Conservation (phyloP, 2,888 invertebrate species). For the Stenodema calcarata region DNA sequence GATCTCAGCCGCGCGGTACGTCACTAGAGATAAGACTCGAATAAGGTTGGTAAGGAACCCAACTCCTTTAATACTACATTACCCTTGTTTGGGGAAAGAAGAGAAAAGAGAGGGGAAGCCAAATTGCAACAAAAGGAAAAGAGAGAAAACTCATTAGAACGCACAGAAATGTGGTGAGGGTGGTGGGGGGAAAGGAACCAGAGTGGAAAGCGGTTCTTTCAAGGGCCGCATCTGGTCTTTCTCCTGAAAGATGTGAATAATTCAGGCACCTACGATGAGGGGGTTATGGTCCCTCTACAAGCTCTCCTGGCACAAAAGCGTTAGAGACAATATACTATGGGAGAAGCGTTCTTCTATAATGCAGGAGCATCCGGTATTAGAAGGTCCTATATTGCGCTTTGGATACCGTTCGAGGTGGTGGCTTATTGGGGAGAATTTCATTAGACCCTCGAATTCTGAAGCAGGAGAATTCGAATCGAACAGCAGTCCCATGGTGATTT, state of each 20-base stretch:
- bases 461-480: neutral
- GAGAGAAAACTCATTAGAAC: neutral
- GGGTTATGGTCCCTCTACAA: neutral
- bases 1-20: neutral
- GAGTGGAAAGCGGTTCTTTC: slow-evolving; percentile 2
- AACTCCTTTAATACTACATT: neutral
- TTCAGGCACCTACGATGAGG: neutral
- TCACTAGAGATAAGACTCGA: neutral
- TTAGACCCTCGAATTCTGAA: neutral
- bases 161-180: neutral
- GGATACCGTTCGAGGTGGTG: neutral
- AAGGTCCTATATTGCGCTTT: neutral
- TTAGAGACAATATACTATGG: neutral
- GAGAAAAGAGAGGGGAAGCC: neutral
- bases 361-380: neutral
- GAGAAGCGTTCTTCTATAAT: neutral
- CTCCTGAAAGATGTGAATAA: neutral
- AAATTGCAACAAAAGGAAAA: neutral
- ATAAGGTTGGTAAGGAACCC: neutral
- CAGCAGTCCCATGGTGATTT: no score
- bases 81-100: neutral
- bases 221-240: neutral
- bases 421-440: neutral
- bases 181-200: neutral
- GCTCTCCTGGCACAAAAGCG: neutral